Evolutionary conservation across 2,888 invertebrate species (phyloP).

Genomic region (Tanytarsus gracilentus): DNA sequence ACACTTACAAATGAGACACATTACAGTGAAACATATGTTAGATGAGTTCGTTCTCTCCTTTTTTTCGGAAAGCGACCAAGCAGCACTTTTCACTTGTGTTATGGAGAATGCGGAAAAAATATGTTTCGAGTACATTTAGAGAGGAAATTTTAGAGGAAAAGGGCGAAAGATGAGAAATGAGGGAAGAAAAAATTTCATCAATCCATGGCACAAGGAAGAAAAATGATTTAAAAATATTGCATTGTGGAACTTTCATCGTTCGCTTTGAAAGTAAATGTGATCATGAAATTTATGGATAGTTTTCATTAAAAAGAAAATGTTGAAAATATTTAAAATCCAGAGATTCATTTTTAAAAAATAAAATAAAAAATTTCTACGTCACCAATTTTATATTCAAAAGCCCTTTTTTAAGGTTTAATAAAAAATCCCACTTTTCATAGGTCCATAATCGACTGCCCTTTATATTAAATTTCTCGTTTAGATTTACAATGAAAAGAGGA

Average conservation of each 20-base stretch:
- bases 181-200: constrained; percentile 14
- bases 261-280: background rate
- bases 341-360: too few relatives aligned
- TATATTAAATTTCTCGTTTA: background rate
- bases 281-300: background rate
- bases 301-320: background rate
- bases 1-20: constrained; percentile 27
- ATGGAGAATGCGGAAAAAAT: constrained; percentile 19
- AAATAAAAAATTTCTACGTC: too few relatives aligned
- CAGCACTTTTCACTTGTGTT: too few relatives aligned
- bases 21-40: constrained; percentile 20
- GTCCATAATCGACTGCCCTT: background rate
- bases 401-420: background rate
- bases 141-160: background rate
- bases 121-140: background rate
- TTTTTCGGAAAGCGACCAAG: background rate
- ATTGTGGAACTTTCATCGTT: background rate
- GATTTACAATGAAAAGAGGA: background rate
- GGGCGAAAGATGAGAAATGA: background rate
- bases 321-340: too few relatives aligned
- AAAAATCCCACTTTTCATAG: background rate
- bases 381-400: too few relatives aligned
- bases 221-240: constrained; percentile 22
- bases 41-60: background rate
- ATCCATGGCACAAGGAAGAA: constrained; percentile 22